Conservation (phyloP, 2,113 vertebrate species). For the Tilapia sparmanii region DNA sequence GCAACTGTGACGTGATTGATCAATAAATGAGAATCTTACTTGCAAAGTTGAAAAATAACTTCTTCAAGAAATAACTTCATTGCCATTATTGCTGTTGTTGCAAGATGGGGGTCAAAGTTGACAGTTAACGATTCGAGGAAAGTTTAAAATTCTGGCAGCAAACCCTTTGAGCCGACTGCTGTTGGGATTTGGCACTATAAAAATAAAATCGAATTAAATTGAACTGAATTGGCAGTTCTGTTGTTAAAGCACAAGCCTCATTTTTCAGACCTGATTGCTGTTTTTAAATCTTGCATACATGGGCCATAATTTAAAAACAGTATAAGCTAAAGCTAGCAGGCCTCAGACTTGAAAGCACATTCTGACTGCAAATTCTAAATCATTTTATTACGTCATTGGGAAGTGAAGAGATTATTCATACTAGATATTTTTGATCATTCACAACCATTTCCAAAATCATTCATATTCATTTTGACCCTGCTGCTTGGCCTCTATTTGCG, state of each 20-base stretch:
- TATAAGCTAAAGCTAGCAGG: neutral
- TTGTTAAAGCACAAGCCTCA: neutral
- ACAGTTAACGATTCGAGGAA: neutral
- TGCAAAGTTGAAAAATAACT: neutral
- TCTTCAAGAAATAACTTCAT: neutral
- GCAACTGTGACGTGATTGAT: neutral
- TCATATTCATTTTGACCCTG: neutral
- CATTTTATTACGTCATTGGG: neutral
- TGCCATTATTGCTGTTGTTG: neutral
- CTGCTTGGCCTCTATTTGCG: slow-evolving; percentile 2
- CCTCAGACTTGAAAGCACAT: neutral
- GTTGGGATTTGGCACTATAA: neutral
- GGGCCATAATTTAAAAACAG: neutral
- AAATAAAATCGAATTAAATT: neutral
- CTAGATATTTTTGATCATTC: neutral
- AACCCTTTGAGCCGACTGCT: neutral
- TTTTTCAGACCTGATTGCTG: neutral
- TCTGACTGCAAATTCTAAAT: neutral
- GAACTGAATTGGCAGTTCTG: neutral
- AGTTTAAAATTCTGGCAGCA: neutral
- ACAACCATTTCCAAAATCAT: neutral
- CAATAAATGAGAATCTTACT: neutral
- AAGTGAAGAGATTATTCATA: neutral
- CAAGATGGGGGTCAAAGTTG: neutral
- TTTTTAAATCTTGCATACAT: neutral